These are phyloP conservation scores for Platichthys stellatus DNA, from an alignment of 2,113 vertebrate species.

Conservation along the genomic window DNA sequence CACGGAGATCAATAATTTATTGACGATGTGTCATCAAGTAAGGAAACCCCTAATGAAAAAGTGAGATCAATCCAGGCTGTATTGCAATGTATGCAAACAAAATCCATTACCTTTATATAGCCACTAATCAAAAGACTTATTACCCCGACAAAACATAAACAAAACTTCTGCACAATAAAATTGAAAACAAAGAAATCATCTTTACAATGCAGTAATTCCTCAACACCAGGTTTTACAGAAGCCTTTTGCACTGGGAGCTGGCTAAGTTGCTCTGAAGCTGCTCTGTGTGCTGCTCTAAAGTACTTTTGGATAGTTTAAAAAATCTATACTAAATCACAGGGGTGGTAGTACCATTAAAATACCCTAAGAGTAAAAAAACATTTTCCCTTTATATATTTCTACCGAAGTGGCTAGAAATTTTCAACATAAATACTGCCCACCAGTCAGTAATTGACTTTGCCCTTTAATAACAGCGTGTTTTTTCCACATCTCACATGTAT, in stretches of 20 bases:
- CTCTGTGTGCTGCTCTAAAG: not conserved
- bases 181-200: constrained; percentile 54
- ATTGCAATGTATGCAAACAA: constrained; percentile 54
- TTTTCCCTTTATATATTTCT: not conserved
- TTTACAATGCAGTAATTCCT: constrained; percentile 43
- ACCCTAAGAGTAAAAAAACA: not conserved
- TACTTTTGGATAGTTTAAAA: not conserved
- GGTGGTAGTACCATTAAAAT: not conserved
- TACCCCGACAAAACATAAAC: constrained; percentile 37
- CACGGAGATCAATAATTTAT: constrained; percentile 73
- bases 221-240: constrained; percentile 7
- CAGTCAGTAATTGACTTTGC: constrained; percentile 46
- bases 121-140: constrained; percentile 49
- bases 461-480: constrained; percentile 40
- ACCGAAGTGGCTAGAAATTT: constrained; percentile 24
- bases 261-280: not conserved
- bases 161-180: constrained; percentile 31
- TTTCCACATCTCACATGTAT: constrained; percentile 31
- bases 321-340: constrained; percentile 8
- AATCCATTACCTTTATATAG: constrained; percentile 61
- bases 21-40: constrained; percentile 72
- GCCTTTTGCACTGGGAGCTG: constrained; percentile 7
- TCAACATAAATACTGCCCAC: constrained; percentile 22
- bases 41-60: constrained; percentile 74
- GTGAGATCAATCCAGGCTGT: constrained; percentile 59